A percentile compares a stretch with the other conserved stretches of the same genome.
phyloP scores from a whole-genome alignment of 2,797 vertebrate genomes.

The Neosalanx taihuensis region DNA sequence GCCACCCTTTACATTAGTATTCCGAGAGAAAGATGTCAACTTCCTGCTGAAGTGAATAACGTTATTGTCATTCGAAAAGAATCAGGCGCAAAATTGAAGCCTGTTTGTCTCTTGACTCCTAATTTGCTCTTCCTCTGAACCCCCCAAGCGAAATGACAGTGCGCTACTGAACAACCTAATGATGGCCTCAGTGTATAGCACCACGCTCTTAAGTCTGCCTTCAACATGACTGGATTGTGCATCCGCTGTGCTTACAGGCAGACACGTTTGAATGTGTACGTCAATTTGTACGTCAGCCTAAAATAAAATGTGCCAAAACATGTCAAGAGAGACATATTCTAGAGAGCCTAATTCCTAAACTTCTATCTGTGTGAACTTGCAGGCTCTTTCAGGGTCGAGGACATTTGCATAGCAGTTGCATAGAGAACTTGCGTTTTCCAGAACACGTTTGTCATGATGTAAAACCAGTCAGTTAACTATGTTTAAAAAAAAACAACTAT shows the following conservation, averaged over 20 bases:
- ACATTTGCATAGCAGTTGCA: constrained; percentile 4
- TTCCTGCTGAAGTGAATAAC: constrained; percentile 59
- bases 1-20: constrained; percentile 45
- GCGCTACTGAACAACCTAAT: background rate
- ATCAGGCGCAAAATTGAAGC: constrained; percentile 38
- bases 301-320: background rate
- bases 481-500: constrained; percentile 32
- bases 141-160: background rate
- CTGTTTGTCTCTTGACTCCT: constrained; percentile 33
- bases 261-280: constrained; percentile 3
- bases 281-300: background rate
- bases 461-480: constrained; percentile 12
- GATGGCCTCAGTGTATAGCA: background rate
- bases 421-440: constrained; percentile 25
- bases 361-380: background rate
- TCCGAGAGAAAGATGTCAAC: constrained; percentile 31
- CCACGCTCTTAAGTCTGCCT: background rate
- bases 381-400: constrained; percentile 9
- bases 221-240: background rate
- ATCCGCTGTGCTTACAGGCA: background rate
- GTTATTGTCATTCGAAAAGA: constrained; percentile 50
- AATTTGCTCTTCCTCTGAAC: constrained; percentile 2
- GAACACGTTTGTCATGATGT: constrained; percentile 23
- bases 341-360: background rate
- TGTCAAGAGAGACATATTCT: background rate